These are phyloP conservation scores for Tenualosa thibaudeaui DNA, from an alignment of 2,797 vertebrate genomes.

Conservation along the genomic window DNA sequence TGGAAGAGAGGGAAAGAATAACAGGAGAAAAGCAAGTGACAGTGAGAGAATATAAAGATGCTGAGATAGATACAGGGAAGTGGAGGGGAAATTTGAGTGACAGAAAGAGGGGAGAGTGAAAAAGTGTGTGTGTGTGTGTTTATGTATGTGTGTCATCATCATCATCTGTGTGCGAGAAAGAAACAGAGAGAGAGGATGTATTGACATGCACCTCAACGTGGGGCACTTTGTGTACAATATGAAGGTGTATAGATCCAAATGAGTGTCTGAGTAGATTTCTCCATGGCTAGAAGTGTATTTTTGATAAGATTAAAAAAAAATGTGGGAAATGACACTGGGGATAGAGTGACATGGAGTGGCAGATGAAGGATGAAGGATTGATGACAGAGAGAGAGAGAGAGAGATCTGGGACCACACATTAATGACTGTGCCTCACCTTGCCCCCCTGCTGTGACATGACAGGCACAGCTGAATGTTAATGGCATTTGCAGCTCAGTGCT, in stretches of 20 bases:
- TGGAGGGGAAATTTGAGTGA: background rate
- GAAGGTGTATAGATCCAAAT: background rate
- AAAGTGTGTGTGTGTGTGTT: conserved; percentile 15
- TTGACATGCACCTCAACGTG: background rate
- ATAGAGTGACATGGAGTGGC: background rate
- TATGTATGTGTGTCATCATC: too few species aligned
- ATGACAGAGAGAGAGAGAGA: conserved; percentile 26
- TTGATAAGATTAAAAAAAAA: background rate
- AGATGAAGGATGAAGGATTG: background rate
- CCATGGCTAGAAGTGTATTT: background rate
- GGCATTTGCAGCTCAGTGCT: conserved; percentile 11
- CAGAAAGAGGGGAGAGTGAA: background rate
- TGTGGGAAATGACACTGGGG: background rate
- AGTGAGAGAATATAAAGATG: background rate
- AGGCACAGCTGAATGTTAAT: conserved; percentile 5
- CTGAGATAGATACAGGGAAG: background rate
- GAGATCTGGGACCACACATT: conserved; percentile 3
- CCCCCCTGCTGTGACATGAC: background rate
- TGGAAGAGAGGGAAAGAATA: background rate
- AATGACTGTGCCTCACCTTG: conserved; percentile 18
- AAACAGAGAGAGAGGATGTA: background rate
- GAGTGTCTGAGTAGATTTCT: background rate
- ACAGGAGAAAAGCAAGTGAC: background rate
- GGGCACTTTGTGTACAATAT: background rate
- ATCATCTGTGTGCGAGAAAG: background rate